Percentiles rank a stretch among this genome's conserved stretches.
These are phyloP conservation scores for Rhinolophus sinicus DNA, from an alignment of 2,113 vertebrate species.

Conservation along the genomic window DNA sequence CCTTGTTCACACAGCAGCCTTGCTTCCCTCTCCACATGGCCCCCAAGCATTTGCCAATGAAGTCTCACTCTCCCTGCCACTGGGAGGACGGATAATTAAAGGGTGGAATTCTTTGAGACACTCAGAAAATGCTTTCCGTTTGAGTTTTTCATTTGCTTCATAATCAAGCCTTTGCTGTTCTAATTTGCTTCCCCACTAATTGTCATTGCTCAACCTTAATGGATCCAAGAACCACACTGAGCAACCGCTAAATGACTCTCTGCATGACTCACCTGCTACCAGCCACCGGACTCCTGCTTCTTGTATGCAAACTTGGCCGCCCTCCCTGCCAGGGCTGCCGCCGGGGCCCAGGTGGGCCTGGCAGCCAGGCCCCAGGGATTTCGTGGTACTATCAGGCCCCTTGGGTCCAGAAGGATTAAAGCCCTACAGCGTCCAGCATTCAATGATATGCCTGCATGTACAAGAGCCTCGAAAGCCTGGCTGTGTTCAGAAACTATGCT, in stretches of 20 bases:
- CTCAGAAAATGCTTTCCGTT: neutral
- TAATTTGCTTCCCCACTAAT: neutral
- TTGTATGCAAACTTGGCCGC: neutral
- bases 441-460: neutral
- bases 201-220: neutral
- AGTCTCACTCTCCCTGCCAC: neutral
- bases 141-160: neutral
- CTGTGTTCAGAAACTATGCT: rapidly evolving
- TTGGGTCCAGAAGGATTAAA: neutral
- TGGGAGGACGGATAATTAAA: neutral
- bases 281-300: neutral
- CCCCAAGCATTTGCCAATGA: neutral
- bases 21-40: rapidly evolving
- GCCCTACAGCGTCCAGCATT: neutral
- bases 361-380: neutral
- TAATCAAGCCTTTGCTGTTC: neutral
- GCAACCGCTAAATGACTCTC: neutral
- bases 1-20: no score
- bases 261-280: neutral
- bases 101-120: neutral
- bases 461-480: no score
- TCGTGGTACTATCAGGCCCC: rapidly evolving
- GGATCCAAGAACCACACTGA: neutral
- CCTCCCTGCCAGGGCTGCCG: neutral
- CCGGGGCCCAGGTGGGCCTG: neutral